Base-by-base conservation (phyloP, 2,797 vertebrate species). In the Euthynnus affinis region DNA sequence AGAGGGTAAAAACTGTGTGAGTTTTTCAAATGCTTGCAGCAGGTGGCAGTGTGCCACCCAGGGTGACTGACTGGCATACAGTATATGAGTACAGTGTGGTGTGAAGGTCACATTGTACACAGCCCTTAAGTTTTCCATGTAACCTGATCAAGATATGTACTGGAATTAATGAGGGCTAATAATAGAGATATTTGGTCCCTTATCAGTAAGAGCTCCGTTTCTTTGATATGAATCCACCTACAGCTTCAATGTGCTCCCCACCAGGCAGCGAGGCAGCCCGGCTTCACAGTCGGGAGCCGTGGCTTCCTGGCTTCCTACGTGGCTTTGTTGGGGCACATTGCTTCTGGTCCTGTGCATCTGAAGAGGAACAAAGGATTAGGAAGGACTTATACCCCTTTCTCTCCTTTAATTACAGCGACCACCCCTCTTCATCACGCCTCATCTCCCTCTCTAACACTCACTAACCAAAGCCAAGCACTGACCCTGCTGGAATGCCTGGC, bases 311-410 rank as follows among this genome's bases (percentile, higher is more conserved):
- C 85, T 86, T 90, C 80, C 80, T 71, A 25, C 87, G 69, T 73
- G 76, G 57, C 86, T 87, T 90, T 90, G 88, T 84, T 87, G 69
- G 61, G 65, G 55, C 77, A 9, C 76, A 88, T 93, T 90, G 83
- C 90, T 93, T 93, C 89, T 86, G 89, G 83, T 91, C 85, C 82
- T 80, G 61, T 90, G 92, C 88, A 81, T 91, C 87, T 90, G 87
- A 93, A 93, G 88, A 88, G 90, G 87, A 92, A 93, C 89, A 93
- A 93, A 92, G 87, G 84, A 91, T 91, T 87, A 91, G 81, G 71
- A 78, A 80, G 79, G 86, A 86, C 87, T 93, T 91, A 76, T 87
- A 75, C 49, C 77, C 84, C 72, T 90, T 90, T 93, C 81, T 91
- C 67, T 82, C 55, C 80, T 91, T 89, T 92, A 88, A 91, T 92